Evolutionary conservation across 2,888 invertebrate species (phyloP).

Genomic region (Caenorhabditis wallacei): DNA sequence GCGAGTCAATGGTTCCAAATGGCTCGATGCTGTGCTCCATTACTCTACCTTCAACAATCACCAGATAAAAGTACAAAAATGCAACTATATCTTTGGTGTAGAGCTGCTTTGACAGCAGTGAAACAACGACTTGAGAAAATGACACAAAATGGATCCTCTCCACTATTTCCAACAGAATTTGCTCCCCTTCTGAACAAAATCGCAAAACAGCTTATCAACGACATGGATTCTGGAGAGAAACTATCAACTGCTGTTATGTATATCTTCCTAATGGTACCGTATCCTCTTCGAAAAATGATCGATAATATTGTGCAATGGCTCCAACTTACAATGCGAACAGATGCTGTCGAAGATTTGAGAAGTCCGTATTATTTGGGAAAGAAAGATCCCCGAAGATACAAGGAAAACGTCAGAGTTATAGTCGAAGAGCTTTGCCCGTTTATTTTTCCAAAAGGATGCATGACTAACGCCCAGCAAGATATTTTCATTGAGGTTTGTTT

Average conservation of each 20-base stretch:
- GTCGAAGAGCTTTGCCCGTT: constrained; percentile 51
- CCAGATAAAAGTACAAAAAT: constrained; percentile 42
- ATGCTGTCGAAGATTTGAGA: constrained; percentile 61
- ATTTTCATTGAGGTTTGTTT: constrained; percentile 54
- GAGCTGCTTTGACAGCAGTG: constrained; percentile 55
- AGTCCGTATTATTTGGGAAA: constrained; percentile 64
- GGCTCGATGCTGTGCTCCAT: constrained; percentile 64
- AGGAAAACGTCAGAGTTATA: constrained; percentile 60
- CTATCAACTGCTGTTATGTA: constrained; percentile 49
- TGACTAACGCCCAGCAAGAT: constrained; percentile 50
- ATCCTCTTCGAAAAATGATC: constrained; percentile 52
- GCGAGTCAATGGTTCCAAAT: constrained; percentile 62
- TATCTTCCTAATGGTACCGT: constrained; percentile 62
- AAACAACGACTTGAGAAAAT: constrained; percentile 48
- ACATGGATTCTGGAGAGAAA: constrained; percentile 53
- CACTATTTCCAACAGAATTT: constrained; percentile 60
- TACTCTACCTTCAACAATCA: constrained; percentile 50
- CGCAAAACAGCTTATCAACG: constrained; percentile 50
- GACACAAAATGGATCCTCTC: constrained; percentile 49
- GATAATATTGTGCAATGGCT: constrained; percentile 63
- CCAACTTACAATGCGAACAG: constrained; percentile 50
- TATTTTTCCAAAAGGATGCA: constrained; percentile 58
- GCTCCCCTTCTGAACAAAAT: constrained; percentile 52
- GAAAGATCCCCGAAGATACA: constrained; percentile 53
- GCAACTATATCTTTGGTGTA: constrained; percentile 63